Evolutionary conservation across 2,888 invertebrate genomes (phyloP).

Genomic region (Cerceris ruficornis): DNA sequence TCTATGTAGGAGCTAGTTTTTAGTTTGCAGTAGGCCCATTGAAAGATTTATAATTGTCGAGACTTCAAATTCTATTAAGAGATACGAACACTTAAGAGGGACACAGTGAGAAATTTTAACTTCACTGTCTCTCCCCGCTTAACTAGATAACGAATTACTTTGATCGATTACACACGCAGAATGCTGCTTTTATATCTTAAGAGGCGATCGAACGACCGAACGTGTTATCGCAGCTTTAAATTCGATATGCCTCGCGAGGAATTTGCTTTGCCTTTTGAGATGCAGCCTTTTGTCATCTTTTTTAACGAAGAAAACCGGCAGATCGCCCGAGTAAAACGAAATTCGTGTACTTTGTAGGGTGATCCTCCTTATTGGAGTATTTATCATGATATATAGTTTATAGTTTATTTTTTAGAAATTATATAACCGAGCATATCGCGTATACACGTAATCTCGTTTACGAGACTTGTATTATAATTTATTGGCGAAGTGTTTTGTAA

Average conservation of each 20-base stretch:
- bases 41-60: constrained; percentile 25
- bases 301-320: constrained; percentile 4
- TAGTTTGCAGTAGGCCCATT: constrained; percentile 4
- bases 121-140: constrained; percentile 11
- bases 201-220: constrained; percentile 30
- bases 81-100: constrained; percentile 2
- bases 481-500: constrained; percentile 65
- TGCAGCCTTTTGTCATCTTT: constrained; percentile 14
- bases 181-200: constrained; percentile 22
- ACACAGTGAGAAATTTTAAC: constrained; percentile 17
- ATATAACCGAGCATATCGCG: constrained; percentile 53
- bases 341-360: not conserved
- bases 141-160: constrained; percentile 8
- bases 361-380: constrained; percentile 36
- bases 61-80: constrained; percentile 5
- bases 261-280: constrained; percentile 27
- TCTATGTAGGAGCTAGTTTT: constrained; percentile 20
- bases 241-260: constrained; percentile 17
- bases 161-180: constrained; percentile 1
- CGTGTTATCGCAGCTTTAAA: constrained; percentile 49
- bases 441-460: constrained; percentile 50
- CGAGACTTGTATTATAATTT: constrained; percentile 66
- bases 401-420: constrained; percentile 59
- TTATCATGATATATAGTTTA: constrained; percentile 43
- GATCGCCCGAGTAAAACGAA: not conserved